Evolutionary conservation across 2,113 vertebrate species (phyloP), one percentile per base, ranked within the genome.

Genomic region (Passer montanus): DNA sequence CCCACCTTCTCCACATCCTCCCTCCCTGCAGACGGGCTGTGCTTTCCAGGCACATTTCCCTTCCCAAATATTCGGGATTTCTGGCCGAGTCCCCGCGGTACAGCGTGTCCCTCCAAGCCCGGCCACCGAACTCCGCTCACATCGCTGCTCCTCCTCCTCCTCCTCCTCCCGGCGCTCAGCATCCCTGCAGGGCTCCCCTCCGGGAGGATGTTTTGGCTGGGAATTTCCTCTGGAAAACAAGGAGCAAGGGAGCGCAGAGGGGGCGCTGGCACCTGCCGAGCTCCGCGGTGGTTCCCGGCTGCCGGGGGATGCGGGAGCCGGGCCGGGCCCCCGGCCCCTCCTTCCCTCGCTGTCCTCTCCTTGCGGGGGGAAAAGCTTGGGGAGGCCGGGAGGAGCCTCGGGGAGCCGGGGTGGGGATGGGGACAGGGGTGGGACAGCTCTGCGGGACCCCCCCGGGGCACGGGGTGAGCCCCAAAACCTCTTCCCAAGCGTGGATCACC

Each of bases 1-100:
- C 50, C 58, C 53, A 7, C 37, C 94, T 68, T 43, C 72, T 30
- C 44, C 35, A 37, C 53, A 47, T 18, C 43, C 49, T 27, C 41
- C 49, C n/a, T 8, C 27, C 6, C 43, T 4, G 79, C 87, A 52
- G 39, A 23, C 0, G 6, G 72, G 76, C 58, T 20, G 75, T 28
- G 94, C 94, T 95, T 95, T 97, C 95, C 94, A 91, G 84, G 87
- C 70, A 52, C 76, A 18, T 85, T 35, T 80, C 52, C 79, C 85
- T 70, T 79, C 93, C 93, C 93, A 84, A 87, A 73, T 5, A 77
- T 50, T 30, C 63, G 6, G 35, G 39, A 55, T 77, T 82, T 11
- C 87, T 76, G 95, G 96, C 96, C 63, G 17, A 33, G 55, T 33
- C 92, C 70, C 90, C 59, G 39, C 70, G 39, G 96, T 69, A 93